These are phyloP conservation scores for Limenitis camilla DNA, from an alignment of 2,888 invertebrate genomes.

Conservation along the genomic window DNA sequence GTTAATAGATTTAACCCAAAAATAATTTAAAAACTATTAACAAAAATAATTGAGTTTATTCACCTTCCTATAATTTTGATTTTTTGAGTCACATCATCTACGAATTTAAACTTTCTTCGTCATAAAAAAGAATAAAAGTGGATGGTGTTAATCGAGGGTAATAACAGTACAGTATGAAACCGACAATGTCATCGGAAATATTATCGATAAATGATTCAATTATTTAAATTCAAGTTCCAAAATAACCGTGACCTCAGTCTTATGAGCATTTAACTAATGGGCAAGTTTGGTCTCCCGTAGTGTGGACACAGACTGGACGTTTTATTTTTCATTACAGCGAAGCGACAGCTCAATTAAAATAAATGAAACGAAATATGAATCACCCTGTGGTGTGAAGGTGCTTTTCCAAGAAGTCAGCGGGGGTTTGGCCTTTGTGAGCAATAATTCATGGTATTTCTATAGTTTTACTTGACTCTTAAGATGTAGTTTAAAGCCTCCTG, in stretches of 20 bases:
- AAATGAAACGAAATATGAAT: constrained; percentile 31
- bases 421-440: constrained; percentile 31
- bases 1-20: not conserved
- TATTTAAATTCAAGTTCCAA: constrained; percentile 23
- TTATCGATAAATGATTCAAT: constrained; percentile 23
- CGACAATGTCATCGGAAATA: constrained; percentile 2
- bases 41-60: no score
- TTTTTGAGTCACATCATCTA: no score
- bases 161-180: not conserved
- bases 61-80: no score
- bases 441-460: constrained; percentile 22
- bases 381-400: constrained; percentile 29
- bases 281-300: constrained; percentile 26
- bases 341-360: constrained; percentile 38
- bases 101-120: no score
- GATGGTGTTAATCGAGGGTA: not conserved
- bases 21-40: not conserved
- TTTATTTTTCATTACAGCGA: constrained; percentile 29
- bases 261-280: constrained; percentile 28
- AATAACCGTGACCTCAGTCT: constrained; percentile 26
- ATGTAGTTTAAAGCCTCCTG: not conserved
- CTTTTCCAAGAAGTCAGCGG: constrained; percentile 54
- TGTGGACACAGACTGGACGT: constrained; percentile 24
- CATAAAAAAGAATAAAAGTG: no score
- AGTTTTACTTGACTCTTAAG: constrained; percentile 15